Base-by-base conservation (phyloP, 2,888 invertebrate genomes). In the Trichogramma evanescens region DNA sequence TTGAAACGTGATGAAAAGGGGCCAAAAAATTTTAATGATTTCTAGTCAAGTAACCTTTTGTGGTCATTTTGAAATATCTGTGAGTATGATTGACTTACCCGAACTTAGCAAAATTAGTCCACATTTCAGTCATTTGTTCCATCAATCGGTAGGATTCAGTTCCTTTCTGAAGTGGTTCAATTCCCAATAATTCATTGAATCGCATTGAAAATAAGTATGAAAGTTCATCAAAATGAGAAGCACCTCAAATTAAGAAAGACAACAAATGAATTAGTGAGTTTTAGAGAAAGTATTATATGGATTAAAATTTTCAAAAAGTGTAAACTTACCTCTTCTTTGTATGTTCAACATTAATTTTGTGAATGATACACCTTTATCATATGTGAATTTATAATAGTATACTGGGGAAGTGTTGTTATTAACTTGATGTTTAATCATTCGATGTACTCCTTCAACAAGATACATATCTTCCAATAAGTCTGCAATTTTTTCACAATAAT, bases 21-120 rank as follows among this genome's bases (percentile, higher is more conserved):
- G 26, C 26, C 26, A 26, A 26, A 1, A 26, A 26, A 2, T 26
- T 26, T 26, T 26, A 2, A 26, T 26, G 26, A 26, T 26, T 26
- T 26, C 26, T 26, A 26, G 26, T 26, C 26, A 26, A 26, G 26
- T 26, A 26, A 26, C 3, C 26, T 2, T 26, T 44, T 7, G 43
- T 46, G 45, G 2, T 45, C 8, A 45, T 9, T 8, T 45, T 45
- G n/a, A 45, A 54, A 45, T 40, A 49, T 43, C 43, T 52, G 54
- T 41, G n/a, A 9, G 45, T 45, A 9, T 45, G 8, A 45, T 9
- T 9, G 45, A 46, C 64, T 6, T 66, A 74, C 77, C 77, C 77
- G 8, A 71, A 75, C 63, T 71, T 77, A 0, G 77, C 77, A 53
- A 78, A 78, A 57, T 76, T 66, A 0, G 72, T 72, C 77, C 76